Percentiles rank a stretch among this genome's conserved stretches.
These are phyloP conservation scores for Ornithoptera priamus DNA, from an alignment of 2,888 invertebrate genomes.

Conservation along the genomic window DNA sequence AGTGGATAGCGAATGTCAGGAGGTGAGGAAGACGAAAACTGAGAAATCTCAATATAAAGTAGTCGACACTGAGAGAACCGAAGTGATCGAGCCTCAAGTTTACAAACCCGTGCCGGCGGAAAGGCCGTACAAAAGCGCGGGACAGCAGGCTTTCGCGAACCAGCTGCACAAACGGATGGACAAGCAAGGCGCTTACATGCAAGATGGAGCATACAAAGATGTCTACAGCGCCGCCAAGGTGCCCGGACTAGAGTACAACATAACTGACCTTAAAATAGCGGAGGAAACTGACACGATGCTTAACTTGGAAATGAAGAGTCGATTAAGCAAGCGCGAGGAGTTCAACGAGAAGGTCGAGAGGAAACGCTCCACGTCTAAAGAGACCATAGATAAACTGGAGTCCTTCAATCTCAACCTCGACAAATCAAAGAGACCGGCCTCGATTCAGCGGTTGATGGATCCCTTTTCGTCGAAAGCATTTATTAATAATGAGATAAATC, in stretches of 20 bases:
- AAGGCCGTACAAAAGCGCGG: conserved; percentile 68
- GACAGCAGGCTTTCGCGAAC: conserved; percentile 73
- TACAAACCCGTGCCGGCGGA: conserved; percentile 69
- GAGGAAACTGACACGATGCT: conserved; percentile 75
- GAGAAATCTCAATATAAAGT: conserved; percentile 66
- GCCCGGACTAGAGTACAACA: conserved; percentile 69
- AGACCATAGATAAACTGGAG: conserved; percentile 61
- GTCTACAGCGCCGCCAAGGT: conserved; percentile 73
- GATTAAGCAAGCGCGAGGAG: conserved; percentile 66
- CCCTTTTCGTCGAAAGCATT: conserved; percentile 69
- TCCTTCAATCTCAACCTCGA: conserved; percentile 62
- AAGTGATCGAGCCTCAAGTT: conserved; percentile 48
- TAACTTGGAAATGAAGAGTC: conserved; percentile 66
- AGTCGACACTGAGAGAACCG: conserved; percentile 57
- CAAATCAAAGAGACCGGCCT: conserved; percentile 61
- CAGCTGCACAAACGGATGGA: conserved; percentile 77
- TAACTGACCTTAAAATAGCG: conserved; percentile 75
- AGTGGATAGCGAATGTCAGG: conserved; percentile 65
- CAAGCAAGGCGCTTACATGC: conserved; percentile 74
- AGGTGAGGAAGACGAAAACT: conserved; percentile 64
- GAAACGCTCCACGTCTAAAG: conserved; percentile 64
- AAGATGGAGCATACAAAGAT: conserved; percentile 73
- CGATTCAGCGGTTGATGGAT: conserved; percentile 64
- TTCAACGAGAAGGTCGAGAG: conserved; percentile 58
- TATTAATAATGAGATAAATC: conserved; percentile 60